Percentiles rank a stretch among this genome's conserved stretches.
phyloP scores from a whole-genome alignment of 1,140 invertebrate genomes.

The Drosophila guanche region DNA sequence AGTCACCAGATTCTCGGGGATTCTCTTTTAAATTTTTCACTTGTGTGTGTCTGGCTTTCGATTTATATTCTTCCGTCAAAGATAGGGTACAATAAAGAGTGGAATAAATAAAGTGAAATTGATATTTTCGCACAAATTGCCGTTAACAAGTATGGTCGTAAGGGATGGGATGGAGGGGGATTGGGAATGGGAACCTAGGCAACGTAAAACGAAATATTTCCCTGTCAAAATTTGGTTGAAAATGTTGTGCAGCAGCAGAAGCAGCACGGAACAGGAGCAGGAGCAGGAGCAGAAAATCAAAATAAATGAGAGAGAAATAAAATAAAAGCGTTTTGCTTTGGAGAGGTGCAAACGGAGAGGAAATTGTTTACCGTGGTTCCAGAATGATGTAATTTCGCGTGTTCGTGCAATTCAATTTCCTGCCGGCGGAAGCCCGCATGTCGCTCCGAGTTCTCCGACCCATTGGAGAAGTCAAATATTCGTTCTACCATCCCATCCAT shows the following conservation, averaged over 20 bases:
- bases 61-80: background rate
- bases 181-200: slow-evolving; percentile 49
- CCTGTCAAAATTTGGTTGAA: slow-evolving; percentile 65
- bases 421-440: slow-evolving; percentile 84
- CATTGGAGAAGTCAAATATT: slow-evolving; percentile 63
- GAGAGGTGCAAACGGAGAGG: slow-evolving; percentile 64
- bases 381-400: slow-evolving; percentile 83
- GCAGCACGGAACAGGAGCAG: no score
- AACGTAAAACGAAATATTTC: slow-evolving; percentile 56
- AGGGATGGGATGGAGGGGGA: background rate
- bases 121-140: slow-evolving; percentile 74
- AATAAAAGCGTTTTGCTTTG: slow-evolving; percentile 33
- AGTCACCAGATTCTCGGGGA: no score
- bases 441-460: slow-evolving; percentile 83
- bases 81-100: slow-evolving; percentile 23
- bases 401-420: slow-evolving; percentile 83
- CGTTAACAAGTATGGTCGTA: slow-evolving; percentile 60
- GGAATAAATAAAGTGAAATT: slow-evolving; percentile 68
- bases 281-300: no score
- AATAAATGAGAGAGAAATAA: slow-evolving; percentile 34
- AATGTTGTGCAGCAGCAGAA: slow-evolving; percentile 22
- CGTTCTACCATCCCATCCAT: slow-evolving; percentile 19
- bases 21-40: no score
- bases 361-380: slow-evolving; percentile 81
- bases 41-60: no score